Evolutionary conservation across 2,888 invertebrate genomes (phyloP), one percentile per base, ranked within the genome.

Genomic region (Branchellion lobata): DNA sequence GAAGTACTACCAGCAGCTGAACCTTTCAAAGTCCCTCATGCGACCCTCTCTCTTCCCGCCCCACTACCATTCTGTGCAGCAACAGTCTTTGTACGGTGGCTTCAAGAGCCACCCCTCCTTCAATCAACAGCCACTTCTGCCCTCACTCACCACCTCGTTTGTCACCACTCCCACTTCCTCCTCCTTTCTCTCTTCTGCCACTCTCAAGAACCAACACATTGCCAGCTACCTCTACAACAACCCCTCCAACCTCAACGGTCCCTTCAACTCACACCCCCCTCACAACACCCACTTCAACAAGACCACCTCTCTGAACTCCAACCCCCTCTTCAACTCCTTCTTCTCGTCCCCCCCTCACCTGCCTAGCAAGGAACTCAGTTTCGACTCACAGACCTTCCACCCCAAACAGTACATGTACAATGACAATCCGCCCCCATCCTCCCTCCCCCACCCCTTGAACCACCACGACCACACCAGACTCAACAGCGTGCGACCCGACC

Each of bases 1-100:
- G n/a, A 69, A 69, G 69, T 69, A 31, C 34, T 29, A 69, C 33
- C 69, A 69, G 33, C 69, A 69, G 29, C 33, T 69, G 5, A 31
- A 33, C 69, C 34, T 69, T n/a, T n/a, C n/a, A n/a, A n/a, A n/a
- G n/a, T n/a, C 40, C 5, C 8, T 40, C 40, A 8, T 40, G 14
- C 24, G 3, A 57, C 27, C 14, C 31, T 34, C 27, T 29, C 33
- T 29, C 31, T 34, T 33, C 21, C 69, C 21, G 14, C 65, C n/a
- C n/a, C 65, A 65, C 8, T 65, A 65, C 11, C 11, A 65, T 11
- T n/a, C n/a, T 11, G 11, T n/a, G n/a, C 65, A 65, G n/a, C 65
- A 5, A 65, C 34, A 51, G 21, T 34, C 57, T 53, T 1, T 31
- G n/a, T n/a, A n/a, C n/a, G n/a, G n/a, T n/a, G n/a, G 8, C 75